phyloP scores from a whole-genome alignment of 2,113 vertebrate species.

The Pundamilia nyererei region DNA sequence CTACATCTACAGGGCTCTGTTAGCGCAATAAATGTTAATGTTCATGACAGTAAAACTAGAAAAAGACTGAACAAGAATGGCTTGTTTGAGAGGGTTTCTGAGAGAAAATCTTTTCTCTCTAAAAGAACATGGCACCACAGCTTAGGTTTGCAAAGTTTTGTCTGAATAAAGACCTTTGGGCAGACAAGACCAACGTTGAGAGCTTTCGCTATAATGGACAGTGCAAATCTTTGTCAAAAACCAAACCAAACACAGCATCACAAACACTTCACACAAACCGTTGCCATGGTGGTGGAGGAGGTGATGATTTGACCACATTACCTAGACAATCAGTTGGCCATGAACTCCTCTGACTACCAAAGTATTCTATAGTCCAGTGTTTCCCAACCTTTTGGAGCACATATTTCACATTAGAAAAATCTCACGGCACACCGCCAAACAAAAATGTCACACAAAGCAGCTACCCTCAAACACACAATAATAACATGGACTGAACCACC shows the following conservation, averaged over 20 bases:
- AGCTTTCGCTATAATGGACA: neutral
- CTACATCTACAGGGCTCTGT: neutral
- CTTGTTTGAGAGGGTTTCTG: neutral
- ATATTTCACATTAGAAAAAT: neutral
- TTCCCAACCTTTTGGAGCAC: neutral
- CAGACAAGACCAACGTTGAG: neutral
- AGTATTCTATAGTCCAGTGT: neutral
- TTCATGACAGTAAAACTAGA: neutral
- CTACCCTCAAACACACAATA: too few relatives aligned
- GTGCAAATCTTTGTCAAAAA: neutral
- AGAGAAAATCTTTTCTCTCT: neutral
- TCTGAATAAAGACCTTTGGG: neutral
- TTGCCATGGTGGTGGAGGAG: neutral
- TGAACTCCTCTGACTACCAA: neutral
- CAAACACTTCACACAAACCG: neutral
- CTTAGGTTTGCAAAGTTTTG: neutral
- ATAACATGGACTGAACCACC: too few relatives aligned
- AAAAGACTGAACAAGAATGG: neutral
- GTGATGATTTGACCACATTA: neutral
- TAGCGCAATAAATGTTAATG: neutral
- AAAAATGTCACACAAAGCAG: neutral
- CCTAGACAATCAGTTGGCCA: neutral
- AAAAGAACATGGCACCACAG: neutral
- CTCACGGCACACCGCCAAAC: neutral
- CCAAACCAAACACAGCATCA: neutral